These are phyloP conservation scores for Lordiphosa andalusiaca DNA, from an alignment of 2,888 invertebrate species.

Conservation along the genomic window DNA sequence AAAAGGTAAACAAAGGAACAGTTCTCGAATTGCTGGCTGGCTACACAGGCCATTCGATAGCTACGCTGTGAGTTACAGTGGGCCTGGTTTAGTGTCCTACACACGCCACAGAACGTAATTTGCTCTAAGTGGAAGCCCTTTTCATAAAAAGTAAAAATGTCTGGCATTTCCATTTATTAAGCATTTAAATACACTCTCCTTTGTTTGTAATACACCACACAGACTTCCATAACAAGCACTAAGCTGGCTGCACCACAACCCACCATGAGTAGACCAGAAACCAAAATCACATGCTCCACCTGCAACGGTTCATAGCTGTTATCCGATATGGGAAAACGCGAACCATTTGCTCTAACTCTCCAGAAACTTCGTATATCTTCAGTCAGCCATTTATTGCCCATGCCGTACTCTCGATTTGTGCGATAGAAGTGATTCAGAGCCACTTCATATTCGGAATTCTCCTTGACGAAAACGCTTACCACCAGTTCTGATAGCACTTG, in stretches of 20 bases:
- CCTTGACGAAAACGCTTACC: not conserved
- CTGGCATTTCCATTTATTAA: too few species aligned
- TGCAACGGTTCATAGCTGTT: not conserved
- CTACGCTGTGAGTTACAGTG: too few species aligned
- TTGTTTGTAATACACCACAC: constrained; percentile 1
- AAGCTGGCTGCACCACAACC: not conserved
- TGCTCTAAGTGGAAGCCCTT: too few species aligned
- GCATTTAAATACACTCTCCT: not conserved
- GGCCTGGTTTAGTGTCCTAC: too few species aligned
- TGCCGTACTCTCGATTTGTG: constrained; percentile 1
- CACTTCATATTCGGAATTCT: constrained; percentile 36
- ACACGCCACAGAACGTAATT: too few species aligned
- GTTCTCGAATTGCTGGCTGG: too few species aligned
- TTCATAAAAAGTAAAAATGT: too few species aligned
- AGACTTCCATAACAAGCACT: constrained; percentile 1
- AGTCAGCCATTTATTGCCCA: not conserved
- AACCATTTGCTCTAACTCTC: not conserved
- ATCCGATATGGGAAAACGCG: too few species aligned
- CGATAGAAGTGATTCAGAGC: constrained; percentile 20
- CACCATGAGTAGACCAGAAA: not conserved
- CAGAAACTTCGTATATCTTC: not conserved
- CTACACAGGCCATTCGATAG: too few species aligned
- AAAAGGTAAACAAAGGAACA: too few species aligned
- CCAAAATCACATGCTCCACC: not conserved
- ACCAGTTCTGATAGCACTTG: constrained; percentile 17